Base-by-base conservation (phyloP, 2,888 invertebrate species). In the Sinhomidia bicolor region DNA sequence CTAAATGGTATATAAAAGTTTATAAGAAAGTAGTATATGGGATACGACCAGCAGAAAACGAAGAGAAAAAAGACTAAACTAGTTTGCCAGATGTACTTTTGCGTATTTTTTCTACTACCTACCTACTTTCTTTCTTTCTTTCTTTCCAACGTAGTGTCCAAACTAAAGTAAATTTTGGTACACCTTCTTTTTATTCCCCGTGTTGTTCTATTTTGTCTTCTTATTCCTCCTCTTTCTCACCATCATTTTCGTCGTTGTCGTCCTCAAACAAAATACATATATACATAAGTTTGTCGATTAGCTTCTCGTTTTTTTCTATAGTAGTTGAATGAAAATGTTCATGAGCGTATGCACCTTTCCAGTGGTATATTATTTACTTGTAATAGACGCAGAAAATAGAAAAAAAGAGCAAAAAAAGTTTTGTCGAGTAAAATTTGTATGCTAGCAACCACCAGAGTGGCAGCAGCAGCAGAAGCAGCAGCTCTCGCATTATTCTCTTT, bases 201-300 rank as follows among this genome's bases (percentile, higher is more conserved):
- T n/a, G n/a, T n/a, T n/a, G n/a, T n/a, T 71, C 23, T 23, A 7
- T 20, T 41, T 20, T 41, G n/a, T 36, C 32, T 23, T 9, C 44
- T 44, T 14, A 12, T 71, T 71, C 12, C 10, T 41, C 71, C 10
- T 71, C 44, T 23, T 71, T 20, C 44, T 71, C 5, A 65, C n/a
- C 71, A 71, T 20, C 44, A 20, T 44, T 20, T 20, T 71, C 71
- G 44, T 10, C 20, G 17, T 20, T 71, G 71, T 44, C 71, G 71
- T 71, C 44, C 23, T 3, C 12, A 71, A 23, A 17, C 71, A 36
- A 36, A 20, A 44, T 7, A 12, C 44, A 44, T 12, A 32, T 65
- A 32, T 36, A 65, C n/a, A n/a, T n/a, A n/a, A 65, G 65, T 65
- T 65, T 65, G 36, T 20, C 71, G 71, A 71, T 71, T 71, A 71